Percentiles rank a stretch among this genome's conserved stretches.
Conservation (phyloP, 2,113 vertebrate genomes). For the Ophthalmolycus amberensis region DNA sequence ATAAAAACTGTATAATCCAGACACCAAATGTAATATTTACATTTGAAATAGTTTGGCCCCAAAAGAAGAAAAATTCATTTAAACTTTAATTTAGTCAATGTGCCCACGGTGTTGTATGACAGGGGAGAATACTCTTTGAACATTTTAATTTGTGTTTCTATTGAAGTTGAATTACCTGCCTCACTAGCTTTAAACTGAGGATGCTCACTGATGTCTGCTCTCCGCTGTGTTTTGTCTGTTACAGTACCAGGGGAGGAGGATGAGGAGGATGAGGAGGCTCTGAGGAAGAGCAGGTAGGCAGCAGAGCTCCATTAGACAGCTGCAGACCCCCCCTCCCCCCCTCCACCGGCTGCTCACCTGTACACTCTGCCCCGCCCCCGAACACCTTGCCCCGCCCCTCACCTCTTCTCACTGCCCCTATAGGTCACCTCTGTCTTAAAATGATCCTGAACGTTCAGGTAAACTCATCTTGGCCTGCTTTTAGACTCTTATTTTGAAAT, state of each 20-base stretch:
- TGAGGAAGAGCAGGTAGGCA: constrained; percentile 94
- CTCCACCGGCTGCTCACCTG: constrained; percentile 37
- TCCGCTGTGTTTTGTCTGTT: constrained; percentile 38
- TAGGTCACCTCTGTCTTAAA: neutral
- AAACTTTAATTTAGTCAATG: neutral
- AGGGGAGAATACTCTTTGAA: too few relatives aligned
- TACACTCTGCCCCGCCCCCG: neutral
- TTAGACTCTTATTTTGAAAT: neutral
- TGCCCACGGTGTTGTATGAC: neutral
- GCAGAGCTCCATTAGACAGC: constrained; percentile 61
- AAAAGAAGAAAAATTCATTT: neutral
- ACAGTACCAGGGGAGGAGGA: constrained; percentile 88
- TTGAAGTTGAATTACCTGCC: neutral
- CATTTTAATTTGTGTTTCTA: neutral
- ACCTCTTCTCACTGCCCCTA: neutral
- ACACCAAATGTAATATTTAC: neutral
- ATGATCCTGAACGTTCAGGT: neutral
- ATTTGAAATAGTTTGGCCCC: neutral
- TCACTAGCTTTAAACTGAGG: neutral
- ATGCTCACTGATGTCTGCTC: neutral
- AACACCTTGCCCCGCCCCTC: neutral
- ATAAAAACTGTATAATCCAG: neutral
- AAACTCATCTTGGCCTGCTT: neutral
- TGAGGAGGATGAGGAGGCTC: constrained; percentile 88
- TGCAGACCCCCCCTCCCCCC: constrained; percentile 34